Conservation (phyloP, 2,113 vertebrate genomes). For the Phocoena phocoena region DNA sequence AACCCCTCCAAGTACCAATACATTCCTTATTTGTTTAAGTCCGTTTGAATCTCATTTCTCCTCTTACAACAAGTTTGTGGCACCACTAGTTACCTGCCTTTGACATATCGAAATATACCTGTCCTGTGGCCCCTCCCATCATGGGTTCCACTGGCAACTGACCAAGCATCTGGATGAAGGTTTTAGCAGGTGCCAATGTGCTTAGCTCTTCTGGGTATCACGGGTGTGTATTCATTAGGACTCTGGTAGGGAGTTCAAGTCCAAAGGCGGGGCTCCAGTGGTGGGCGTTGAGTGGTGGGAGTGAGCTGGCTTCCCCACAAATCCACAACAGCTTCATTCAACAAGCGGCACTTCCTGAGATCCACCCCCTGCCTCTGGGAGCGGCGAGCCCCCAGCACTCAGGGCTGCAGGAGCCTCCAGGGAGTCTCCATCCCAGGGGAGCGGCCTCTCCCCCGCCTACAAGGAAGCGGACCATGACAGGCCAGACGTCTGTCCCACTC, state of each 20-base stretch:
- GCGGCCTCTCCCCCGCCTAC: not conserved
- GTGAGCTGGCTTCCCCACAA: not conserved
- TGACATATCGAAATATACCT: fast-evolving
- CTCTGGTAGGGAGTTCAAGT: not conserved
- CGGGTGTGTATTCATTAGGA: fast-evolving
- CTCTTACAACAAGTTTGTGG: too few relatives aligned
- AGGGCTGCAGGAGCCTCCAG: not conserved
- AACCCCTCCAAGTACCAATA: not conserved
- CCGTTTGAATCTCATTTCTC: not conserved
- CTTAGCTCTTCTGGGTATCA: not conserved
- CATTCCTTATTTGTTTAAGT: not conserved
- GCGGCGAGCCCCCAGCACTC: fast-evolving
- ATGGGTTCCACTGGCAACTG: not conserved
- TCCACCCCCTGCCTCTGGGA: not conserved
- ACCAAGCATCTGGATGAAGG: not conserved
- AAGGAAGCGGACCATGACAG: conserved; percentile 28
- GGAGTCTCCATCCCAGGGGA: too few relatives aligned
- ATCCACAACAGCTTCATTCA: not conserved
- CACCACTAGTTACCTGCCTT: fast-evolving
- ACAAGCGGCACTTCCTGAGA: not conserved
- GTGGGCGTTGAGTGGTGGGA: fast-evolving
- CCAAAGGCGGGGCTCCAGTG: fast-evolving
- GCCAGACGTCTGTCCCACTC: conserved; percentile 21
- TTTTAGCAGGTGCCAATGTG: not conserved
- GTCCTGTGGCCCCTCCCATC: not conserved